These are phyloP conservation scores for Camarhynchus parvulus DNA, from an alignment of 2,113 vertebrate genomes.

Conservation along the genomic window DNA sequence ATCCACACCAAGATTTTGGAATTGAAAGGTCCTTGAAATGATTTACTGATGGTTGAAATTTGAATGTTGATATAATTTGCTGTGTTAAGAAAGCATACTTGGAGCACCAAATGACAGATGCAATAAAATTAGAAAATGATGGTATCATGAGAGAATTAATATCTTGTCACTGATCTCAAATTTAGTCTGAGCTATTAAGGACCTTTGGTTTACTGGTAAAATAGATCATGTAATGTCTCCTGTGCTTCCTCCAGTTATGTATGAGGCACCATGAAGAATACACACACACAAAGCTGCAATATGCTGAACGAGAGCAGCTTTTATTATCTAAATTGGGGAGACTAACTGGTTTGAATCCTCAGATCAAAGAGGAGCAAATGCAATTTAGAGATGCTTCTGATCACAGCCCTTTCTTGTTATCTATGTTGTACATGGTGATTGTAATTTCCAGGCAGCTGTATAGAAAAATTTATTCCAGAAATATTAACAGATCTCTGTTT, in stretches of 20 bases:
- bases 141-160: not conserved
- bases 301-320: not conserved
- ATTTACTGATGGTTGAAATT: not conserved
- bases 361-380: not conserved
- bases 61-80: not conserved
- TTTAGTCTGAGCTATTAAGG: not conserved
- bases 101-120: not conserved
- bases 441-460: not conserved
- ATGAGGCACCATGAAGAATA: not conserved
- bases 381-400: not conserved
- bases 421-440: not conserved
- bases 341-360: not conserved
- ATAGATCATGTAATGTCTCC: not conserved
- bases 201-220: not conserved
- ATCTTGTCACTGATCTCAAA: not conserved
- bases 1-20: not conserved
- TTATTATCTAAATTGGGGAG: not conserved
- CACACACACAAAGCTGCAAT: not conserved
- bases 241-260: not conserved
- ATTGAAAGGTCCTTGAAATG: not conserved
- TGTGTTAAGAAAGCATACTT: not conserved
- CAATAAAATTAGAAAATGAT: not conserved
- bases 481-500: not conserved
- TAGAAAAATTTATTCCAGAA: not conserved
- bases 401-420: not conserved